These are phyloP conservation scores for Gymnothorax javanicus DNA, from an alignment of 2,797 vertebrate genomes.

Conservation along the genomic window DNA sequence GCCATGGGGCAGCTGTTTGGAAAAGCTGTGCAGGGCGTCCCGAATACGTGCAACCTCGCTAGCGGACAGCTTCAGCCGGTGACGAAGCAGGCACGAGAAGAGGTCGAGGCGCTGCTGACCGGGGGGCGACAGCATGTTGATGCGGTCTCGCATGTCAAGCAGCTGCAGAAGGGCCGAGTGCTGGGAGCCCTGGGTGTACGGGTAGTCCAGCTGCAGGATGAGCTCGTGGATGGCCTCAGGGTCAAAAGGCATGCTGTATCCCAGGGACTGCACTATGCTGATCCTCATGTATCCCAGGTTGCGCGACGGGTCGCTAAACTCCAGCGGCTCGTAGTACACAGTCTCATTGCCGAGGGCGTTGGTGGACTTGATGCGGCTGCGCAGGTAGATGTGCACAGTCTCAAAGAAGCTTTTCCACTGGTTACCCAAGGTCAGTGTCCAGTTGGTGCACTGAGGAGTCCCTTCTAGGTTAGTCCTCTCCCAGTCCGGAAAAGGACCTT, in stretches of 20 bases:
- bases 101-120: slow-evolving; percentile 87
- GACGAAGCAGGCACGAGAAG: slow-evolving; percentile 94
- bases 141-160: slow-evolving; percentile 88
- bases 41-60: slow-evolving; percentile 93
- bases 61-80: slow-evolving; percentile 91
- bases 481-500: slow-evolving; percentile 92
- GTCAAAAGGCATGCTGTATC: slow-evolving; percentile 98
- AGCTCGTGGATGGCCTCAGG: slow-evolving; percentile 95
- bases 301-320: slow-evolving; percentile 79
- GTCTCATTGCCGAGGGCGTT: slow-evolving; percentile 72
- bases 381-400: slow-evolving; percentile 94
- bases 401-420: slow-evolving; percentile 98
- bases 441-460: slow-evolving; percentile 92
- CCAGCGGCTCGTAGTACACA: slow-evolving; percentile 76
- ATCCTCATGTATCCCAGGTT: slow-evolving; percentile 95
- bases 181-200: slow-evolving; percentile 96
- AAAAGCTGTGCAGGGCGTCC: slow-evolving; percentile 88
- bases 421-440: slow-evolving; percentile 92
- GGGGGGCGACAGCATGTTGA: slow-evolving; percentile 93
- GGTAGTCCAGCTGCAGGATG: slow-evolving; percentile 97
- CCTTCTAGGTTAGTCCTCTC: slow-evolving; percentile 87
- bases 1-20: slow-evolving; percentile 87
- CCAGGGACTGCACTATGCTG: slow-evolving; percentile 93
- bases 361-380: slow-evolving; percentile 81
- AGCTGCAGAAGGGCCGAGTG: slow-evolving; percentile 93